Percentiles rank a stretch among this genome's conserved stretches.
Evolutionary conservation across 2,888 invertebrate species (phyloP).

Genomic region (Cephonodes hylas): DNA sequence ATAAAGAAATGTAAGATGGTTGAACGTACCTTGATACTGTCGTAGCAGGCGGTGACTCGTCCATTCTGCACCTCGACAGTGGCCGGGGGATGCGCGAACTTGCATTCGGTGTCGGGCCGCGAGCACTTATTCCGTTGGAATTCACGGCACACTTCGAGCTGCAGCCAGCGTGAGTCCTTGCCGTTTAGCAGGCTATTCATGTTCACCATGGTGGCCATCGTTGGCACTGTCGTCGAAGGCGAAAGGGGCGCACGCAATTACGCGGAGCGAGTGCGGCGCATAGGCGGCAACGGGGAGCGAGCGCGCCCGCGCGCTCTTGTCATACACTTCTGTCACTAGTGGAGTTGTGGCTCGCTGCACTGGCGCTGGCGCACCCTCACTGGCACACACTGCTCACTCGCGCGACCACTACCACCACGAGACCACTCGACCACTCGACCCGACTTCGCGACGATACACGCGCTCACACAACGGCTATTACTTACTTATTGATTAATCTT

Average conservation of each 20-base stretch:
- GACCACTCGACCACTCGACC: conserved; percentile 48
- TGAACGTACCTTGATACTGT: conserved; percentile 98
- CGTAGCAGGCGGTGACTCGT: conserved; percentile 99
- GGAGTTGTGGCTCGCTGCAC: not conserved
- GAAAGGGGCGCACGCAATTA: conserved; percentile 67
- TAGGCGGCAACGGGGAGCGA: conserved; percentile 68
- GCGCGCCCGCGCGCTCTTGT: conserved; percentile 72
- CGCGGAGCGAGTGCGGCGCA: conserved; percentile 76
- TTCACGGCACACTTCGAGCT: conserved; percentile 99
- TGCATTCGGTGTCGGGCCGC: conserved; percentile 99
- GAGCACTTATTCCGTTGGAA: conserved; percentile 99
- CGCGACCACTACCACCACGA: conserved; percentile 35
- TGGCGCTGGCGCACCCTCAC: conserved; percentile 3
- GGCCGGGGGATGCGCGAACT: conserved; percentile 99
- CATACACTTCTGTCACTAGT: conserved; percentile 62
- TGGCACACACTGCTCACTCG: conserved; percentile 33
- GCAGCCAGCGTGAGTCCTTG: conserved; percentile 99
- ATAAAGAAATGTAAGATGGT: not conserved
- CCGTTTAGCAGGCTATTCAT: conserved; percentile 98
- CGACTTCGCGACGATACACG: conserved; percentile 46
- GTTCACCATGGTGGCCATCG: conserved; percentile 94
- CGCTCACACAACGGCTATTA: conserved; percentile 45
- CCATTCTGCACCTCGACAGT: conserved; percentile 99
- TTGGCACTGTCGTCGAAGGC: conserved; percentile 59
- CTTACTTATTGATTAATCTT: conserved; percentile 71